Base-by-base conservation (phyloP, 1,140 invertebrate species). In the Orius insidiosus region DNA sequence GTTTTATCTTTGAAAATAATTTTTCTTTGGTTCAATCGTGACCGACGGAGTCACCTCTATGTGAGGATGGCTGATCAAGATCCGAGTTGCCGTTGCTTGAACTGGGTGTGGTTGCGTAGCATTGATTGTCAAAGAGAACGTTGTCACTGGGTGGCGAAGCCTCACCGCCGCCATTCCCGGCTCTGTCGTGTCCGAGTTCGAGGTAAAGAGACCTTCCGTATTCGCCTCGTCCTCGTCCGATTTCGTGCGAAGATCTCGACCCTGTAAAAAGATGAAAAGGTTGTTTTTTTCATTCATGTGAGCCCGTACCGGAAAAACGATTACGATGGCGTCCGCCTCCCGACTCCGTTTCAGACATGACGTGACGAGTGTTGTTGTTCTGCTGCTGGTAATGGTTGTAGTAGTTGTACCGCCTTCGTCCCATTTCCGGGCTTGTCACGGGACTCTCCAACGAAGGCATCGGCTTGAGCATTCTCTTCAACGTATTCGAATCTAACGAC, bases 391-490 rank as follows among this genome's bases (percentile, higher is more conserved):
- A 66, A 47, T 63, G 64, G 52, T 67, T 67, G 51, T 74, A 71
- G 51, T 70, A 68, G 49, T 64, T 69, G 45, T 68, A 66, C 13
- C 81, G 67, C 15, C 83, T 72, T 13, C 82, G 69, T 1, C 80
- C 77, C 76, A 85, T 83, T 68, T 89, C 85, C 6, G 85, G 85
- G 46, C 84, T 86, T 9, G 84, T 87, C 7, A 84, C 83, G 3
- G 84, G 83, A 59, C 81, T 85, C 56, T 87, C 83, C 46, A 77
- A 75, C 54, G 79, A 82, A 15, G 85, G 78, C 71, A 95, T 83
- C 15, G 88, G 88, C 56, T 93, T 92, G 50, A 95, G 66, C 83
- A 95, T 90, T 37, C 84, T 72, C 60, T 94, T 93, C 51, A 95
- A 66, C 1, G 86, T 92, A 60, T 83, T 85, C 52, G 85, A 84